Evolutionary conservation across 2,888 invertebrate species (phyloP), one percentile per base, ranked within the genome.

Genomic region (Nematopogon swammerdamellus): DNA sequence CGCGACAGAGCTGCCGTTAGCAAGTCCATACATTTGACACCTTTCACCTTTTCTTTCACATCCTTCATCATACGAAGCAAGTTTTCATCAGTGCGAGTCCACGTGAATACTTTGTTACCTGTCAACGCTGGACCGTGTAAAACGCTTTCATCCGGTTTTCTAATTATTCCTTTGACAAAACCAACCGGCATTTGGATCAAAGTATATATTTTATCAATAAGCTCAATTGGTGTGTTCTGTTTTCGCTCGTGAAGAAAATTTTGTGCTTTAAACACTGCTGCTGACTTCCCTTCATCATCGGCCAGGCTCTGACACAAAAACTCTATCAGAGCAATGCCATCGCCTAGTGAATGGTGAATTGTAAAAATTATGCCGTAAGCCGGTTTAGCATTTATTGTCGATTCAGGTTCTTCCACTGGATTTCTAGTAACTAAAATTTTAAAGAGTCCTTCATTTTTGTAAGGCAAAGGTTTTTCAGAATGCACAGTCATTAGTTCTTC

Each of bases 331-430:
- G 81, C 72, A 1, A 77, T 70, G 1, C 83, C 82, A 56, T 83
- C 82, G 1, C 82, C 82, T 1, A 83, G 58, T 4, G 80, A 68
- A 60, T 83, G 83, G 59, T 84, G 82, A 49, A 83, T 67, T 51
- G 82, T 70, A 54, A 82, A 76, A 50, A 83, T 58, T 29, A 83
- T 62, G 1, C 80, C 80, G 63, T 69, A 62, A 51, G 66, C 56
- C 25, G 60, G 56, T 52, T 57, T 53, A 52, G 55, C 48, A 18
- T 60, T 52, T 43, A 56, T 48, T 43, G n/a, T 57, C 50, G 58
- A 59, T 59, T 54, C 56, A 58, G 46, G 63, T 52, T 53, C 57
- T 62, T 52, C 67, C 11, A 36, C 36, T 36, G 36, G 36, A 14
- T 14, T 36, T 36, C n/a, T 61, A 6, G 63, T 73, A 2, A 83